phyloP scores from a whole-genome alignment of 2,888 invertebrate species.

The Amblyjoppa fuscipennis region DNA sequence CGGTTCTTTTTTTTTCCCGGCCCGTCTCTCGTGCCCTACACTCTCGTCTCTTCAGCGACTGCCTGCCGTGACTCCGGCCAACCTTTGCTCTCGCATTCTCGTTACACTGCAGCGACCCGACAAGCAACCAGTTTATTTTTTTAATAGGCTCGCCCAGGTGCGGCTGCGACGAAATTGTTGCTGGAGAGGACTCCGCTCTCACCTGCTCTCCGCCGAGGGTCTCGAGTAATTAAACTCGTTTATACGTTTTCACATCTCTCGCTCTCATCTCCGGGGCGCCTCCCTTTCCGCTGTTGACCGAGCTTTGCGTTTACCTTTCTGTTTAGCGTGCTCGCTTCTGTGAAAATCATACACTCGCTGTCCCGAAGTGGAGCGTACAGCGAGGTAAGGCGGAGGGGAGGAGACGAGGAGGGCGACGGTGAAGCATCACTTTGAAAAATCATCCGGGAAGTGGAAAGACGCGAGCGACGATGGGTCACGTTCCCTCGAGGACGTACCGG shows the following conservation, averaged over 20 bases:
- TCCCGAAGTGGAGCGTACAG: background rate
- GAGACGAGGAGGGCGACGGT: constrained; percentile 9
- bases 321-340: constrained; percentile 14
- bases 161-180: constrained; percentile 52
- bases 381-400: background rate
- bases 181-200: constrained; percentile 24
- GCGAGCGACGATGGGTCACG: constrained; percentile 61
- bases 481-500: constrained; percentile 48
- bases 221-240: constrained; percentile 63
- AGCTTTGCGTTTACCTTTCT: constrained; percentile 19
- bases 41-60: constrained; percentile 21
- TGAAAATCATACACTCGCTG: background rate
- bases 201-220: background rate
- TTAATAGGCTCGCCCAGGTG: constrained; percentile 55
- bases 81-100: background rate
- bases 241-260: constrained; percentile 35
- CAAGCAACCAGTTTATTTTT: constrained; percentile 62
- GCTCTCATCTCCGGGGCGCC: background rate
- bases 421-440: constrained; percentile 67
- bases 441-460: constrained; percentile 51
- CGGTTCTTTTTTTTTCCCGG: constrained; percentile 39
- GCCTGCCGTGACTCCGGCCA: constrained; percentile 2
- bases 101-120: constrained; percentile 29
- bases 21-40: constrained; percentile 38
- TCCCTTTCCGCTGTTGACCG: background rate